Percentiles rank a stretch among this genome's conserved stretches.
Conservation (phyloP, 1,140 invertebrate species). For the Monomorium pharaonis region DNA sequence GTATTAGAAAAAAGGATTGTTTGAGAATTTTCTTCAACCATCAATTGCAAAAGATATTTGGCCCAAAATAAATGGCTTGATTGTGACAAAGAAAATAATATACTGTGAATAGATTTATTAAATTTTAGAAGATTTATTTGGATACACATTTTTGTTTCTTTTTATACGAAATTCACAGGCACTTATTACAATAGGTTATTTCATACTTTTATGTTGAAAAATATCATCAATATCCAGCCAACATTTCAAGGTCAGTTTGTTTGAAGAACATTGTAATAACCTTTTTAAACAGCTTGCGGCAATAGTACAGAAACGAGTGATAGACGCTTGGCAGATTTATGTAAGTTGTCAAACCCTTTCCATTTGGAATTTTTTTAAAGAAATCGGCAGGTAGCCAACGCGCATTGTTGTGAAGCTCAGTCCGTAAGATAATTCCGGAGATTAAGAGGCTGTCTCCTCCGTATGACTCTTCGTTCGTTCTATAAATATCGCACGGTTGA, state of each 20-base stretch:
- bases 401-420: not conserved
- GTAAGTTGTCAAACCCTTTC: not conserved
- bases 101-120: not conserved
- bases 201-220: not conserved
- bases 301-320: not conserved
- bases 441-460: not conserved
- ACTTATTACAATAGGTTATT: not conserved
- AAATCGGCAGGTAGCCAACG: not conserved
- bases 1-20: not conserved
- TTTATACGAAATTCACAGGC: not conserved
- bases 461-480: not conserved
- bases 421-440: not conserved
- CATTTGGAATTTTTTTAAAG: not conserved
- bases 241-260: not conserved
- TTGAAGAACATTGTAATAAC: not conserved
- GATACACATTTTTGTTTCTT: not conserved
- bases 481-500: constrained; percentile 3
- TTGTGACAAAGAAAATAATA: not conserved
- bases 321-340: not conserved
- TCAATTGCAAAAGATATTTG: not conserved
- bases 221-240: not conserved
- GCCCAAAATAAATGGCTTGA: not conserved
- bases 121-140: not conserved
- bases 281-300: not conserved
- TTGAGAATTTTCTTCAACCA: not conserved